Base-by-base conservation (phyloP, 1,140 invertebrate species). In the Watersipora subatra region DNA sequence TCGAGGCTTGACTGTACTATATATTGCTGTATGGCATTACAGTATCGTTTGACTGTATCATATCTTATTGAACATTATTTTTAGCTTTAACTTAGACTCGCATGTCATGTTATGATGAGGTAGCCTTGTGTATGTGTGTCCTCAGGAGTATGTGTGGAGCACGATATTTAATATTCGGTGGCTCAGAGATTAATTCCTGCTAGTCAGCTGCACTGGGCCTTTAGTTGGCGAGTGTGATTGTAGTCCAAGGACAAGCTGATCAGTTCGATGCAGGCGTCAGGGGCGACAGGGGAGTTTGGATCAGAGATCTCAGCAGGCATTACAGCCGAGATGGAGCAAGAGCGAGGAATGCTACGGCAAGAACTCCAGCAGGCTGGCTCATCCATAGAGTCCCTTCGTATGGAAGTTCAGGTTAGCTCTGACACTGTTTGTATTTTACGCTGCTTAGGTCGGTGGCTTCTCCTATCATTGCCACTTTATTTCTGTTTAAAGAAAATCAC, bases 171-270 rank as follows among this genome's bases (percentile, higher is more conserved):
- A n/a, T n/a, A n/a, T n/a, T n/a, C n/a, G n/a, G n/a, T n/a, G n/a
- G n/a, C n/a, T n/a, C n/a, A n/a, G n/a, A n/a, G n/a, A n/a, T n/a
- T n/a, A n/a, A n/a, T n/a, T n/a, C n/a, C n/a, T n/a, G n/a, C n/a
- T n/a, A n/a, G n/a, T n/a, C n/a, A n/a, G n/a, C n/a, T n/a, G n/a
- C n/a, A n/a, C n/a, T n/a, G n/a, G n/a, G n/a, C n/a, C n/a, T n/a
- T n/a, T n/a, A n/a, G n/a, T n/a, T n/a, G n/a, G n/a, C n/a, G n/a
- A n/a, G n/a, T n/a, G n/a, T n/a, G n/a, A n/a, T 71, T 75, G 0
- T 83, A 88, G 76, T 86, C 88, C 66, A 90, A 90, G 76, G 89
- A 91, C 69, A 84, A 86, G 68, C 75, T 90, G 19, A 90, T 90
- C 66, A 73, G 83, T 17, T 85, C 85, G 72, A 76, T 90, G 17